Evolutionary conservation across 2,797 vertebrate species (phyloP), one percentile per base, ranked within the genome.

Genomic region (Parauchenoglanis ngamensis): DNA sequence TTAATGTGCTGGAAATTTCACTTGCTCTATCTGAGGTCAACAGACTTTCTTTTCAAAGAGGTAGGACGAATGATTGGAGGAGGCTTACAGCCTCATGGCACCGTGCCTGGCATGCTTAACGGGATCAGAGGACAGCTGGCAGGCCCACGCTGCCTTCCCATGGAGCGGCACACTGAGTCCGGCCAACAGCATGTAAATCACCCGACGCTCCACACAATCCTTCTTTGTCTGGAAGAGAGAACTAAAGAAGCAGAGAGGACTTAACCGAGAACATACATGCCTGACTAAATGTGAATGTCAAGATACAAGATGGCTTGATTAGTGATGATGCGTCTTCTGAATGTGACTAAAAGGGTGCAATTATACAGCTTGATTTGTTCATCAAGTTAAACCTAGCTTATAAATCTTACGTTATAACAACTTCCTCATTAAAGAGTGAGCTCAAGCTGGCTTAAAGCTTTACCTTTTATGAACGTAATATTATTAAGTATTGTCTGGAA

Each of bases 1-100:
- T 93, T 91, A 90, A 91, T 91, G 89, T 89, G 86, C 88, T 90
- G 89, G 83, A 91, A 92, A 91, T 92, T 91, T 89, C 88, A 68
- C 89, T 89, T 88, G 85, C 89, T 92, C 91, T 92, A 91, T 92
- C 91, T 91, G 87, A 90, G 92, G 92, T 93, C 92, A 92, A 89
- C 92, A 93, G 92, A 91, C 89, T 89, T 92, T 89, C 91, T 92
- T 83, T 90, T 91, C 88, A 91, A 89, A 92, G 89, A 91, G 90
- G 89, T 82, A 86, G 90, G 73, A 90, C 90, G 91, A 92, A 90
- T 84, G 90, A 89, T 86, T 84, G 89, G 87, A 91, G 89, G 83
- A 89, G 87, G 92, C 91, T 92, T 91, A 91, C 90, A 88, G 88
- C 81, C 82, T 83, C 57, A 89, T 92, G 91, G 93, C 92, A 92